Base-by-base conservation (phyloP, 2,888 invertebrate genomes). In the Lepidochrysops patricia region DNA sequence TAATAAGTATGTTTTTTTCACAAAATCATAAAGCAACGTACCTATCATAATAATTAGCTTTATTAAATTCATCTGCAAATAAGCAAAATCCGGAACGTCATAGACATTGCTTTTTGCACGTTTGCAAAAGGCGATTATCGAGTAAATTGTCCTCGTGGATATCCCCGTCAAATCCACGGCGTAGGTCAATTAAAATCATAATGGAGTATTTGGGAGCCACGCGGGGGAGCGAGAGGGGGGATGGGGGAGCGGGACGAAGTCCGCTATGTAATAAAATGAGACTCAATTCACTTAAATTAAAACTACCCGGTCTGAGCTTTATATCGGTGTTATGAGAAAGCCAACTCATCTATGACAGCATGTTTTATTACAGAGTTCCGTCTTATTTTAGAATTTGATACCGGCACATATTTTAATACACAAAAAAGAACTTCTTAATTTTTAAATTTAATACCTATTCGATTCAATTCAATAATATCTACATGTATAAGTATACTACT, bases 121-220 rank as follows among this genome's bases (percentile, higher is more conserved):
- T 61, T 61, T 57, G 61, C 61, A 63, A 61, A 64, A 62, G 61
- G 61, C 65, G 66, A 69, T 70, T 68, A 67, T 67, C 64, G 65
- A 68, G 64, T 65, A 64, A 68, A 68, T 63, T 67, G 65, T 65
- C 63, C 67, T 65, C 66, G 54, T 66, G 73, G 73, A 75, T 73
- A 71, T 70, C 71, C 74, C 72, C 74, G 82, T 81, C 84, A 82
- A 77, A 77, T 73, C 73, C 80, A 82, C 75, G 72, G 72, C 74
- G 67, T 72, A 71, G 75, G 72, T 79, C 81, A 83, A 84, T 84
- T 84, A 82, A 83, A 83, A 83, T 80, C 75, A 77, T 82, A 84
- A 84, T 84, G 79, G 81, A 78, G 76, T 78, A 74, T 79, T 80
- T 76, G 70, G 76, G 66, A 66, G 68, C 63, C 62, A 58, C 57